Conservation (phyloP, 2,113 vertebrate genomes). For the Cyanistes caeruleus region DNA sequence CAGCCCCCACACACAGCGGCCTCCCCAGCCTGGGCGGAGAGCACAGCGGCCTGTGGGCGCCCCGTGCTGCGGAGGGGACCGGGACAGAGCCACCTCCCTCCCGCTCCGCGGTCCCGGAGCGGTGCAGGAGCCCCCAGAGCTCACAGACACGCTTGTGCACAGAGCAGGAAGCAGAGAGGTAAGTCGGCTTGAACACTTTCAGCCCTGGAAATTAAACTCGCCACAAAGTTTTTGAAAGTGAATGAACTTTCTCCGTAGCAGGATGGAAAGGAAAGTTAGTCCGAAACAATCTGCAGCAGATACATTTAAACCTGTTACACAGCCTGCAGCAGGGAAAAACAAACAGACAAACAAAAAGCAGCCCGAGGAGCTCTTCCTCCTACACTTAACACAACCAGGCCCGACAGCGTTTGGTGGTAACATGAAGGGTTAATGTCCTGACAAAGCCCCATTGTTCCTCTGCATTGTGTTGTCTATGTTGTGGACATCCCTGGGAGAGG, state of each 20-base stretch:
- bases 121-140: neutral
- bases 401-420: neutral
- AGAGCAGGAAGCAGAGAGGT: neutral
- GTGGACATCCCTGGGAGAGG: neutral
- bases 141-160: fast-evolving
- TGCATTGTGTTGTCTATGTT: fast-evolving
- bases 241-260: neutral
- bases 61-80: neutral
- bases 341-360: neutral
- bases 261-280: neutral
- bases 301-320: neutral
- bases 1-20: neutral
- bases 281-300: neutral
- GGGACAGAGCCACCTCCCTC: neutral
- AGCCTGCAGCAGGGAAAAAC: neutral
- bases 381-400: fast-evolving
- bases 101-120: neutral
- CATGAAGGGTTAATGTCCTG: fast-evolving
- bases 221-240: neutral
- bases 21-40: neutral
- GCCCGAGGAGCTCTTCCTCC: neutral
- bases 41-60: neutral
- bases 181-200: neutral
- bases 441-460: neutral
- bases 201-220: neutral